Base-by-base conservation (phyloP, 2,888 invertebrate genomes). In the Drosophila demipolita region DNA sequence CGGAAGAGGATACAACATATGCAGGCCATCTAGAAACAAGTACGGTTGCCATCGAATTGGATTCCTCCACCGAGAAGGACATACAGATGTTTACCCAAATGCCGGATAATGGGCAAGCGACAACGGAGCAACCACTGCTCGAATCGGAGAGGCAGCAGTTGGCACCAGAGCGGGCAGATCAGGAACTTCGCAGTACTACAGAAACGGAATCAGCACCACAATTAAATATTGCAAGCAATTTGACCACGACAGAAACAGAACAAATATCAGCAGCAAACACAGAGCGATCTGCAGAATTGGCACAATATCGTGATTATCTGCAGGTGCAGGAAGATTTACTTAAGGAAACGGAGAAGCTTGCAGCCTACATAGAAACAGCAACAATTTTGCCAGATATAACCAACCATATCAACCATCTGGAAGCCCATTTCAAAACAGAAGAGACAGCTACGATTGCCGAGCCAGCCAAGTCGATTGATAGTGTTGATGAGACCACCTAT, bases 71-170 rank as follows among this genome's bases (percentile, higher is more conserved):
- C 6, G 71, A 78, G 20, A 71, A 81, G n/a, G 61, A 53, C 32
- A 0, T 38, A 0, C 50, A 64, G 40, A 9, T 36, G 29, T 79
- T 77, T 9, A 79, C 83, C 1, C 62, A 81, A 0, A 57, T 55
- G 36, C 49, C 69, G 0, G 75, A 67, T 11, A 49, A 35, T 38
- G 57, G 33, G 0, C 15, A 33, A 0, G n/a, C 33, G 0, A 58
- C 60, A 7, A 87, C 88, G 1, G 85, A 87, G 57, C 72, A 82
- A 7, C 73, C 85, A 9, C 55, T 87, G 57, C 73, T 75, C 8
- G 82, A 83, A 0, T 84, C 83, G 1, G 86, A 83, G 40, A 35
- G 75, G 38, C 36, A 45, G n/a, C 80, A 81, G 35, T 49, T 77
- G 53, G 70, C 62, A 6, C 48, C 20, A 32, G 83, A 77, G 23